Evolutionary conservation across 2,113 vertebrate genomes (phyloP).

Genomic region (Ellobius talpinus): DNA sequence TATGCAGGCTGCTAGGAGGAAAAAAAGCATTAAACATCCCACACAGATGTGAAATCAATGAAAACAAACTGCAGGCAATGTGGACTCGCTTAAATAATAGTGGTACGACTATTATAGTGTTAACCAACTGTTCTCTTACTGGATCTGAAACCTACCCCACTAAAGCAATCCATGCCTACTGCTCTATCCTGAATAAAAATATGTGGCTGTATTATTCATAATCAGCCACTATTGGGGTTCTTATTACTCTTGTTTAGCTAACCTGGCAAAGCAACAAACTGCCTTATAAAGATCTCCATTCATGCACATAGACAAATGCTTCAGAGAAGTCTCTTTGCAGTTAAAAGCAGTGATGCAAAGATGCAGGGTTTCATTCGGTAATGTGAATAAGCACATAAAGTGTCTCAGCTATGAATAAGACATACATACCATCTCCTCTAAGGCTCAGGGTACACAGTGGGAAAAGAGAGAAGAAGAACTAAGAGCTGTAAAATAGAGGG

Average conservation of each 20-base stretch:
- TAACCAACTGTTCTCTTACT: neutral
- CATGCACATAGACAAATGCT: neutral
- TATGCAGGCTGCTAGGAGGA: neutral
- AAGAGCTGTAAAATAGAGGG: neutral
- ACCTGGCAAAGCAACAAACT: neutral
- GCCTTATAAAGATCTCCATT: neutral
- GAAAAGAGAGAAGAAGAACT: neutral
- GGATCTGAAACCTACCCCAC: neutral
- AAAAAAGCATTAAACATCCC: neutral
- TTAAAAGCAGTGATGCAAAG: neutral
- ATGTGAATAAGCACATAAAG: neutral
- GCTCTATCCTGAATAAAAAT: neutral
- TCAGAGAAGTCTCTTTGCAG: neutral
- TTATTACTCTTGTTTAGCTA: neutral
- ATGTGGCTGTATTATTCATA: neutral
- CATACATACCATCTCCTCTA: neutral
- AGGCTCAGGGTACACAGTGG: neutral
- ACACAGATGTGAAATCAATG: neutral
- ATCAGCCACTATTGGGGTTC: neutral
- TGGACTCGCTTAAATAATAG: neutral
- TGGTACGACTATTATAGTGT: neutral
- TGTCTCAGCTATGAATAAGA: neutral
- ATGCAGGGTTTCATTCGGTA: accelerated
- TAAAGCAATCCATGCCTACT: too few relatives aligned
- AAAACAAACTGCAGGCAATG: neutral